Percentiles rank a stretch among this genome's conserved stretches.
phyloP scores from a whole-genome alignment of 1,140 invertebrate species.

The Pseudomyrmex sp. region DNA sequence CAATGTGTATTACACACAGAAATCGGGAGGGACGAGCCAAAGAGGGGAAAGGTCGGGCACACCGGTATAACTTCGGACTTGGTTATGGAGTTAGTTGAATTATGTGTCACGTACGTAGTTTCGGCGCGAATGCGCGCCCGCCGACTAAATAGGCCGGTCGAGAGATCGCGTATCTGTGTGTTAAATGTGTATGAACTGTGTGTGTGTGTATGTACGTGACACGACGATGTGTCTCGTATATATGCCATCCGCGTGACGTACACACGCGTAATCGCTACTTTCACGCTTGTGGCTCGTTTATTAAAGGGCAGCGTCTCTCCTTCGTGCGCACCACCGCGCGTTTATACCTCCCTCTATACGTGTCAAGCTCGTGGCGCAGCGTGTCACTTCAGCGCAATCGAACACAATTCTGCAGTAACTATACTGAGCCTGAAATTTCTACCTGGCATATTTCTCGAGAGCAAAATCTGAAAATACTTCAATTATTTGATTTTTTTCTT shows the following conservation, averaged over 20 bases:
- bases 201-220: neutral
- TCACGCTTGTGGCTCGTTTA: conserved; percentile 24
- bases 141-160: conserved; percentile 67
- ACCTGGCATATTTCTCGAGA: no score
- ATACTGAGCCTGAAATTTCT: no score
- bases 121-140: conserved; percentile 63
- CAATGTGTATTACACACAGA: conserved; percentile 8
- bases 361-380: no score
- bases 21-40: conserved; percentile 24
- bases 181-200: neutral
- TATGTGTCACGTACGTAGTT: conserved; percentile 77
- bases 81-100: conserved; percentile 78
- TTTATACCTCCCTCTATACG: neutral
- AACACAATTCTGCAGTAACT: no score
- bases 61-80: conserved; percentile 73
- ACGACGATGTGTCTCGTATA: neutral
- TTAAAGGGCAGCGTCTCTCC: conserved; percentile 31
- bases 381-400: no score
- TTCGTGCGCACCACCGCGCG: neutral
- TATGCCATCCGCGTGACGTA: neutral
- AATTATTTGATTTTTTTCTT: no score
- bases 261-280: conserved; percentile 46
- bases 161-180: conserved; percentile 11
- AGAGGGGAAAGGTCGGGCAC: conserved; percentile 40
- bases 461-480: no score